phyloP scores from a whole-genome alignment of 2,113 vertebrate genomes.

The Perca fluviatilis region DNA sequence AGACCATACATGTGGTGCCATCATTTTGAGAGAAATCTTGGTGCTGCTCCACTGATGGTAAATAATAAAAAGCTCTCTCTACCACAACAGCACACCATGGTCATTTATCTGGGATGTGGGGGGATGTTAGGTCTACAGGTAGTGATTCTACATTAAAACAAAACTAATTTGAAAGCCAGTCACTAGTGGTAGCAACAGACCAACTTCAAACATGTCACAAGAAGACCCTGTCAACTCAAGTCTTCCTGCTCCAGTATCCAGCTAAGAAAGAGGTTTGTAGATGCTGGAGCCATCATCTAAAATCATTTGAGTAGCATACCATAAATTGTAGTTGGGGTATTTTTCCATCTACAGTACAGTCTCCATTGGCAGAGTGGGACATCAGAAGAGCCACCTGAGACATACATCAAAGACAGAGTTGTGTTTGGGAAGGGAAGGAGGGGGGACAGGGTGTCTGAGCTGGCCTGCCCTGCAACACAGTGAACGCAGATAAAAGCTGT shows the following conservation, averaged over 20 bases:
- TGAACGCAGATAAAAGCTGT: constrained; percentile 76
- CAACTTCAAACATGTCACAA: background rate
- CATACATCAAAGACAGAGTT: constrained; percentile 66
- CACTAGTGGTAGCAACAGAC: background rate
- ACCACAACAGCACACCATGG: background rate
- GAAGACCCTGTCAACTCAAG: background rate
- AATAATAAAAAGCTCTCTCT: background rate
- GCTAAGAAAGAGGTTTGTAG: background rate
- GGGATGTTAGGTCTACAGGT: background rate
- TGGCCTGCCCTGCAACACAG: constrained; percentile 39
- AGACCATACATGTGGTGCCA: background rate
- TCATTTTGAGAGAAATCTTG: background rate
- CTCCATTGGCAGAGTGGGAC: background rate
- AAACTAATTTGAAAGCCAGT: background rate
- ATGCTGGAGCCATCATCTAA: background rate
- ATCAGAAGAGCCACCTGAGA: constrained; percentile 59
- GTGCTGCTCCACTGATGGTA: background rate
- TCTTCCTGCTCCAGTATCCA: background rate
- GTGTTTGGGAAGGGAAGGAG: constrained; percentile 18
- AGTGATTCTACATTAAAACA: background rate
- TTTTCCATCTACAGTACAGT: background rate
- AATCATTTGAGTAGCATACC: background rate
- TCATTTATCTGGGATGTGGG: background rate
- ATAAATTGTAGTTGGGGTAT: background rate
- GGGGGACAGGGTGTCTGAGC: constrained; percentile 49